Evolutionary conservation across 2,888 invertebrate genomes (phyloP).

Genomic region (Carpatolechia fugitivella): DNA sequence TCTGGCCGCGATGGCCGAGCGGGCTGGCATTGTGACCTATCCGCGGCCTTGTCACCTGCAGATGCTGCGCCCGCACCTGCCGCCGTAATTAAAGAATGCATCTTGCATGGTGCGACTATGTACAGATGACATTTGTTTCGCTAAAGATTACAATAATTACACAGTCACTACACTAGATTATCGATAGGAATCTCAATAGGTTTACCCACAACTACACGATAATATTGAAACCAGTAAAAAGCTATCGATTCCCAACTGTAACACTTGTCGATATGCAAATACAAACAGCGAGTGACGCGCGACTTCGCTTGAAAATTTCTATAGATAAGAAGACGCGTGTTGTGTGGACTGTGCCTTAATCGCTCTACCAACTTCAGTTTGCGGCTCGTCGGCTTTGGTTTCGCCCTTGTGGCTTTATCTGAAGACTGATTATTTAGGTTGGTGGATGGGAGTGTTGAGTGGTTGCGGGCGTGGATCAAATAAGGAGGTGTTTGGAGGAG

Average conservation of each 20-base stretch:
- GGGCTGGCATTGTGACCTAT: constrained; percentile 73
- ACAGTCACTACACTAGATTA: not conserved
- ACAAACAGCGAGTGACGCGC: constrained; percentile 64
- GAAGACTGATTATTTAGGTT: constrained; percentile 29
- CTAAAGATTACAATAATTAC: not conserved
- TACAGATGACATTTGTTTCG: constrained; percentile 1
- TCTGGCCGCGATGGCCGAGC: constrained; percentile 32
- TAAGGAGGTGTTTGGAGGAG: constrained; percentile 74
- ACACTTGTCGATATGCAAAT: constrained; percentile 61
- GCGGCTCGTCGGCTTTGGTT: not conserved
- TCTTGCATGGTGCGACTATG: not conserved
- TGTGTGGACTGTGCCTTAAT: constrained; percentile 5
- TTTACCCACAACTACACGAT: not conserved
- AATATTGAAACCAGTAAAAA: constrained; percentile 36
- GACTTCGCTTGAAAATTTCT: constrained; percentile 68
- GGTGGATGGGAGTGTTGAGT: constrained; percentile 28
- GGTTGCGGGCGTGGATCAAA: constrained; percentile 68
- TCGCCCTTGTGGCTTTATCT: constrained; percentile 14
- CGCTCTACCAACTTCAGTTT: not conserved
- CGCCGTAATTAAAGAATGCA: constrained; percentile 6
- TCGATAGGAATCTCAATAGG: not conserved
- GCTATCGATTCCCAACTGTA: constrained; percentile 50
- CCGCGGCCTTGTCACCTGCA: constrained; percentile 53
- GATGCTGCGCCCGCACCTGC: constrained; percentile 28
- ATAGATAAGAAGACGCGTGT: constrained; percentile 69